A percentile compares a stretch with the other conserved stretches of the same genome.
Conservation (phyloP, 1,140 invertebrate genomes). For the Atopsyche davidsoni region DNA sequence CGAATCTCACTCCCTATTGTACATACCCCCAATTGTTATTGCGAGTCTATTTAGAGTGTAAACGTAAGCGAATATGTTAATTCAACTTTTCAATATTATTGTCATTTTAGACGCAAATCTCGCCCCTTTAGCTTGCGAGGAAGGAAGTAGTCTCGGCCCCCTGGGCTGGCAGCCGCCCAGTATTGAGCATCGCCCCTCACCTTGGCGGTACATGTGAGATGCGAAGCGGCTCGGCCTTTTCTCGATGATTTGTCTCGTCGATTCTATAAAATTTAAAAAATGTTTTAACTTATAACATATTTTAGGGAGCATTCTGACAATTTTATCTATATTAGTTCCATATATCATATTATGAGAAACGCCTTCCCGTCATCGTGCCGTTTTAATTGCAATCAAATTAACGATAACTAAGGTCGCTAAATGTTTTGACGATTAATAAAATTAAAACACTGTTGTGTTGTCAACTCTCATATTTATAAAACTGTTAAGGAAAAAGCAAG, state of each 20-base stretch:
- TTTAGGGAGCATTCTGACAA: conserved; percentile 30
- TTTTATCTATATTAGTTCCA: conserved; percentile 28
- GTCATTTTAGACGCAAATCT: conserved; percentile 25
- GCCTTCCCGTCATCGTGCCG: conserved; percentile 27
- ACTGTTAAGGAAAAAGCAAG: conserved; percentile 35
- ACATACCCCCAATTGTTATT: conserved; percentile 26
- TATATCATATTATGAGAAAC: conserved; percentile 26
- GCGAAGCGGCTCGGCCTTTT: conserved; percentile 17
- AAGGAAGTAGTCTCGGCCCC: conserved; percentile 17
- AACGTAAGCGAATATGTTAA: conserved; percentile 28
- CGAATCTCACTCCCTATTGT: conserved; percentile 10
- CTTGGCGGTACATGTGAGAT: neutral
- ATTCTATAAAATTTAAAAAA: conserved; percentile 27
- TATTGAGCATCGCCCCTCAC: neutral
- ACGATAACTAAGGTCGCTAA: conserved; percentile 27
- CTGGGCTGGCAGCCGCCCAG: neutral
- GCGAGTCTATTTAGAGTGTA: conserved; percentile 29
- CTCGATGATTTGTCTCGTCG: conserved; percentile 20
- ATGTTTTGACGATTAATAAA: conserved; percentile 31
- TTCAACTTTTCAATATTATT: conserved; percentile 23
- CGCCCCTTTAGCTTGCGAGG: conserved; percentile 29
- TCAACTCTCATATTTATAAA: conserved; percentile 56
- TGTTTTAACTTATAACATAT: conserved; percentile 30
- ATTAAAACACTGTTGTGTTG: conserved; percentile 43
- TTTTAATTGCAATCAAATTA: conserved; percentile 32